phyloP scores from a whole-genome alignment of 2,888 invertebrate genomes.

The Axea sp. region DNA sequence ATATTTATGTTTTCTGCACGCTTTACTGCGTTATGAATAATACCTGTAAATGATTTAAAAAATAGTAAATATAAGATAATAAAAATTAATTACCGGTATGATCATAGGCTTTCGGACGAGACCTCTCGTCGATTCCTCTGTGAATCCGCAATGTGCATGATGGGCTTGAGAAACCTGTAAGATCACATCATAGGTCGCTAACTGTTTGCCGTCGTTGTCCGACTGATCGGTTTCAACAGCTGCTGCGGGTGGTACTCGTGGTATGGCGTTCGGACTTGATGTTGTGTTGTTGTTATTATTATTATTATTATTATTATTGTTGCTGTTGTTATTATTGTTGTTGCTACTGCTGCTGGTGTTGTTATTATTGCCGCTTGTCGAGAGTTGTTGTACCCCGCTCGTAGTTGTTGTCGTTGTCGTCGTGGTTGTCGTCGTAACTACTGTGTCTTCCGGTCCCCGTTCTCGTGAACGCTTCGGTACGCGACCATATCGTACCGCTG shows the following conservation, averaged over 20 bases:
- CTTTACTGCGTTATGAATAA: too few species aligned
- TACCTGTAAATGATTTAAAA: too few species aligned
- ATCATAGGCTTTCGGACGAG: conserved; percentile 86
- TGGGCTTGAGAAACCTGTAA: conserved; percentile 91
- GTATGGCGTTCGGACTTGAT: conserved; percentile 67
- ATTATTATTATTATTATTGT: conserved; percentile 73
- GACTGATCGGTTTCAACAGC: conserved; percentile 80
- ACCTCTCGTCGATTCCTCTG: conserved; percentile 89
- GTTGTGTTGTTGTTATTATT: conserved; percentile 74
- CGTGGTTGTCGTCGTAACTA: conserved; percentile 79
- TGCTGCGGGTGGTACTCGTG: conserved; percentile 76
- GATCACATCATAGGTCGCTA: conserved; percentile 89
- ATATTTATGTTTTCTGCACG: too few species aligned
- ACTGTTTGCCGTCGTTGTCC: conserved; percentile 81
- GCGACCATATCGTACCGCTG: conserved; percentile 97
- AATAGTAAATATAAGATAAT: too few species aligned
- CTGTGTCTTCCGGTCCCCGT: conserved; percentile 83
- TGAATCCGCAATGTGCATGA: conserved; percentile 92
- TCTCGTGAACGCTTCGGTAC: conserved; percentile 96
- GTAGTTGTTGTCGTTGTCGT: conserved; percentile 70
- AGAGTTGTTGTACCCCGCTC: conserved; percentile 68
- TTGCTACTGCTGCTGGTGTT: conserved; percentile 67
- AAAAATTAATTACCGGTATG: conserved; percentile 82
- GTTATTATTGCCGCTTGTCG: conserved; percentile 71
- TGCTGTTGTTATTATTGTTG: conserved; percentile 67